These are phyloP conservation scores for Sarcophaga bullata DNA, from an alignment of 1,140 invertebrate species.

Conservation along the genomic window DNA sequence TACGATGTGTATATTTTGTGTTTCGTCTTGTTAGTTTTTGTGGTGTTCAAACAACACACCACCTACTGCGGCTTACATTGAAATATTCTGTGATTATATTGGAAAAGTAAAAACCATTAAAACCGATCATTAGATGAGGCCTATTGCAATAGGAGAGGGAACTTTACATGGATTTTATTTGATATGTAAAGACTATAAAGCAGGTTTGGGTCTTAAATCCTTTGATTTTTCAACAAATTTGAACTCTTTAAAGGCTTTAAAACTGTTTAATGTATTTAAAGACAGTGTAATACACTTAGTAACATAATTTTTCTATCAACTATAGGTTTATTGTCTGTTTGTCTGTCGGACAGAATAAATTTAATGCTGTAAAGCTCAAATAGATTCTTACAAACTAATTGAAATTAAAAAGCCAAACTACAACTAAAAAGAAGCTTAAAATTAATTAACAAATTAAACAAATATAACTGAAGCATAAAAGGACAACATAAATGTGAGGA, in stretches of 20 bases:
- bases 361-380: slow-evolving; percentile 26
- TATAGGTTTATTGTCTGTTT: background rate
- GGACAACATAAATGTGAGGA: slow-evolving; percentile 54
- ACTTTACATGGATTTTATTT: too few relatives aligned
- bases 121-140: too few relatives aligned
- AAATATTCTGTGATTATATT: background rate
- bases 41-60: too few relatives aligned
- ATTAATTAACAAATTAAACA: too few relatives aligned
- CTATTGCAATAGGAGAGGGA: too few relatives aligned
- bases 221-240: background rate
- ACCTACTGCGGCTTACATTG: too few relatives aligned
- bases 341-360: background rate
- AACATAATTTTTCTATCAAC: too few relatives aligned
- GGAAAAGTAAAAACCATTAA: background rate
- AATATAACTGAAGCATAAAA: slow-evolving; percentile 53
- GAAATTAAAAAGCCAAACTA: slow-evolving; percentile 53
- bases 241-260: background rate
- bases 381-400: slow-evolving; percentile 47
- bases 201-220: slow-evolving; percentile 15
- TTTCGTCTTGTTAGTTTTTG: too few relatives aligned
- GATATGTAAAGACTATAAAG: too few relatives aligned
- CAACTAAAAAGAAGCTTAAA: slow-evolving; percentile 50
- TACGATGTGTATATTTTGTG: too few relatives aligned
- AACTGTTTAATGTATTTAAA: background rate
- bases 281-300: too few relatives aligned